Conservation (phyloP, 23 tunicate species). For the Diplosoma virens region DNA sequence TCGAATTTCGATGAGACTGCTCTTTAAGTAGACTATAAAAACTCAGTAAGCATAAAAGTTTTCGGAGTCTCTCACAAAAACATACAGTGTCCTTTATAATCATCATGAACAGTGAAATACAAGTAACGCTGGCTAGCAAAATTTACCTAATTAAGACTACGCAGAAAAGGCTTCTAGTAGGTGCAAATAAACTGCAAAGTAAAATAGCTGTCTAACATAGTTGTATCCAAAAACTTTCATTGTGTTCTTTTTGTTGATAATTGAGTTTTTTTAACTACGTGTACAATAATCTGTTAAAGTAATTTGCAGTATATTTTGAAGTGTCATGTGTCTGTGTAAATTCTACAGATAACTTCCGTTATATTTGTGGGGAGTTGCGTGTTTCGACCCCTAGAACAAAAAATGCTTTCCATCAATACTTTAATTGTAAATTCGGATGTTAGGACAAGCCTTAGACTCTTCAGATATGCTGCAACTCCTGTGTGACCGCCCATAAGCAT, state of each 20-base stretch:
- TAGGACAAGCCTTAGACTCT: too few relatives aligned
- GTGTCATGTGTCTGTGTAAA: slow-evolving; percentile 17
- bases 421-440: background rate
- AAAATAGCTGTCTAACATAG: background rate
- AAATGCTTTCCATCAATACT: background rate
- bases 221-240: too few relatives aligned
- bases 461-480: too few relatives aligned
- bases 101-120: background rate
- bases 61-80: too few relatives aligned
- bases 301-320: slow-evolving; percentile 23
- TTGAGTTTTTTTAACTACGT: slow-evolving; percentile 22
- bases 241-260: slow-evolving; percentile 11
- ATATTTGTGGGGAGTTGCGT: slow-evolving; percentile 17
- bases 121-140: slow-evolving; percentile 7
- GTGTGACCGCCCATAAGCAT: too few relatives aligned
- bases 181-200: slow-evolving; percentile 5
- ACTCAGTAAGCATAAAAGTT: too few relatives aligned
- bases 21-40: too few relatives aligned
- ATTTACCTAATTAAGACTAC: slow-evolving; percentile 19
- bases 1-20: too few relatives aligned
- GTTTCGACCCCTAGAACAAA: too few relatives aligned
- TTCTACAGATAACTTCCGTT: slow-evolving; percentile 25
- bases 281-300: slow-evolving; percentile 17
- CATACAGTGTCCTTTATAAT: too few relatives aligned
- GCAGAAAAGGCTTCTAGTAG: slow-evolving; percentile 6